Evolutionary conservation across 2,113 vertebrate species (phyloP).

Genomic region (Carlito syrichta): DNA sequence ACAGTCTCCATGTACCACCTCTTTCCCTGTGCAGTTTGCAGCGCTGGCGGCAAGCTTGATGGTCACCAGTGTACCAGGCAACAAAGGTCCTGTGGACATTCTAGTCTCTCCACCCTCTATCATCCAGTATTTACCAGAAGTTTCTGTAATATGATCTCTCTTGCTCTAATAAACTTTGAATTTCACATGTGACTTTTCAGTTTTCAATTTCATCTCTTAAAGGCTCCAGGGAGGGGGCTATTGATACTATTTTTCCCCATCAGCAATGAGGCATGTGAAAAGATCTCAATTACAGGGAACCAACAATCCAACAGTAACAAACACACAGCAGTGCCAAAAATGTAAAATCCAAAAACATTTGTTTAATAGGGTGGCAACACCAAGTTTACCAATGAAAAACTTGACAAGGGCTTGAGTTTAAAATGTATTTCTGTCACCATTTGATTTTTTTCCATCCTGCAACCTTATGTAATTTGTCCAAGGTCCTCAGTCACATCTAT

Average conservation of each 20-base stretch:
- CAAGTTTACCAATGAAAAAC: constrained; percentile 38
- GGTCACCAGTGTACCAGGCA: rapidly evolving
- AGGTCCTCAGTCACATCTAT: not conserved
- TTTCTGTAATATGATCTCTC: not conserved
- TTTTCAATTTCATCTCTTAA: not conserved
- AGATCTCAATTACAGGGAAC: not conserved
- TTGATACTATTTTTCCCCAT: not conserved
- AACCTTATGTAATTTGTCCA: not conserved
- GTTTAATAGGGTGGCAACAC: not conserved
- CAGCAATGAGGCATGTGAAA: not conserved
- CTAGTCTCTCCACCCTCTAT: not conserved
- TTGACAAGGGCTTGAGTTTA: not conserved
- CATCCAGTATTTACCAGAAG: not conserved
- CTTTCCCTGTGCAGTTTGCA: not conserved
- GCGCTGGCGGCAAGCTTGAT: not conserved
- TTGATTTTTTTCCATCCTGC: not conserved
- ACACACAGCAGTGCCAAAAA: not conserved
- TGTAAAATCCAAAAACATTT: not conserved
- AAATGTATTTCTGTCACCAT: not conserved
- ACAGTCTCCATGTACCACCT: not conserved
- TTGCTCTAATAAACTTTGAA: not conserved
- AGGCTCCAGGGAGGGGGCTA: constrained; percentile 9
- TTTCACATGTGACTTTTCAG: not conserved
- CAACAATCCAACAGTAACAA: not conserved
- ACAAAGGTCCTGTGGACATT: not conserved